Percentiles rank a stretch among this genome's conserved stretches.
Conservation (phyloP, 2,888 invertebrate genomes). For the Sepioteuthis lessoniana region DNA sequence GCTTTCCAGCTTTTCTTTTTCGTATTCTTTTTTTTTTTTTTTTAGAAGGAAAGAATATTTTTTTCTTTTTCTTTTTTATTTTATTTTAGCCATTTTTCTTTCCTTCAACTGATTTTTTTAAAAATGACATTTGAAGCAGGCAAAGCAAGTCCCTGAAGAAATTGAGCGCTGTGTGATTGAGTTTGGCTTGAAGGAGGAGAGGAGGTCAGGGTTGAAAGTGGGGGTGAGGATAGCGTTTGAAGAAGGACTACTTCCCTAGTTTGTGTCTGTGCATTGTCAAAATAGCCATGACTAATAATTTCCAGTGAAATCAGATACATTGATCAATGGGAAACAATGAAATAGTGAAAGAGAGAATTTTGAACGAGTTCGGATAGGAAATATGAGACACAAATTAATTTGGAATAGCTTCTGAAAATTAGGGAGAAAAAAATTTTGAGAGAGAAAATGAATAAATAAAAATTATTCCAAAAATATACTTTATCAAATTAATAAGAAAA, state of each 20-base stretch:
- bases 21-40: too few relatives aligned
- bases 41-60: background rate
- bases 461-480: background rate
- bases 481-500: background rate
- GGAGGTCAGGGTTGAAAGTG: too few relatives aligned
- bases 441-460: background rate
- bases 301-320: background rate
- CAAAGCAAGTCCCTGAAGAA: background rate
- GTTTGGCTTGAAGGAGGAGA: background rate
- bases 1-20: background rate
- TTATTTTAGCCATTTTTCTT: too few relatives aligned
- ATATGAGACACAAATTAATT: background rate
- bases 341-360: slow-evolving; percentile 18
- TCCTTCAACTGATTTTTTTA: background rate
- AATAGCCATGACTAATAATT: slow-evolving; percentile 33
- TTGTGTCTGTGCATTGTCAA: background rate
- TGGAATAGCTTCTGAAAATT: background rate
- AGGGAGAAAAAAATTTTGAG: background rate
- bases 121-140: background rate
- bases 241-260: background rate
- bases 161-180: background rate
- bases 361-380: background rate
- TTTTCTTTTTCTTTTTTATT: background rate
- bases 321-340: background rate
- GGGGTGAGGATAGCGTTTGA: background rate